Base-by-base conservation (phyloP, 2,888 invertebrate species). In the Nebria brevicollis region DNA sequence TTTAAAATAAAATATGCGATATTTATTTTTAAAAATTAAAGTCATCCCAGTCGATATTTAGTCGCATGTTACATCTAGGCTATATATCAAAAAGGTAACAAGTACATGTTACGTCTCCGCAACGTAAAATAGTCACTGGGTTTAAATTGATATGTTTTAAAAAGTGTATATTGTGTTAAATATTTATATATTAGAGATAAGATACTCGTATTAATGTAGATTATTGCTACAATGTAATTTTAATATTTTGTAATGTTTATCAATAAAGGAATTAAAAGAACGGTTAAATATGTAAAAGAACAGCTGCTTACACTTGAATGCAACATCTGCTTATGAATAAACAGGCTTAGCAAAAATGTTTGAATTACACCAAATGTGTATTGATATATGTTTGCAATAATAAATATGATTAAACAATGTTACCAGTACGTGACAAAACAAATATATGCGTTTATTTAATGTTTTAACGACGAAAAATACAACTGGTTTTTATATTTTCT, bases 261-360 rank as follows among this genome's bases (percentile, higher is more conserved):
- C 54, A 65, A 68, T 68, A 68, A 70, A 72, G 54, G 77, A 70
- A 77, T 54, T 75, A 68, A 79, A 66, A 75, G 73, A 73, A 73
- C 73, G 73, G 73, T 73, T 41, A 73, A 34, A 81, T 81, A 81
- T 81, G 75, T 70, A 81, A 66, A 78, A 72, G 75, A 75, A 75
- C 81, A 81, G 81, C 81, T 81, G 81, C 65, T 11, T 73, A 20
- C 20, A 25, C 66, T 79, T 68, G 65, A 54, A 76, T 70, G 41
- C 42, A 70, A 81, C 81, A 81, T 81, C 81, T 81, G 81, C 81
- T 72, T n/a, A 72, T 20, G 25, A 70, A 75, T 25, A 26, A 70
- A 70, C 70, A 70, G 34, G 2, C 68, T 26, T 68, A 68, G 10
- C 26, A 68, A 20, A 68, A 68, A 26, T 25, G 26, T 26, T 68